These are phyloP conservation scores for Bombus waltoni DNA, from an alignment of 1,140 invertebrate species.

Conservation along the genomic window DNA sequence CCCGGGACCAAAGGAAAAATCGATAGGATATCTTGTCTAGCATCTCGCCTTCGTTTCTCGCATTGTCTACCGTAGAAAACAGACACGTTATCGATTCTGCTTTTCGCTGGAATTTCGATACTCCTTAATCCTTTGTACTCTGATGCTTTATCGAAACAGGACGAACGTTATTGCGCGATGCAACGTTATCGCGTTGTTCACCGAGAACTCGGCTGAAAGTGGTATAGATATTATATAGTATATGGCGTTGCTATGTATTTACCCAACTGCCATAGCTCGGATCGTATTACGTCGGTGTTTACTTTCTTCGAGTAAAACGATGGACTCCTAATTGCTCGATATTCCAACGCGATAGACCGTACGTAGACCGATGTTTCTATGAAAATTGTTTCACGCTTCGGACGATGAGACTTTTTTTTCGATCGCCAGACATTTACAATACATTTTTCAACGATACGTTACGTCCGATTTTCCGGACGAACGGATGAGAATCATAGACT, in stretches of 20 bases:
- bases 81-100: conserved; percentile 15
- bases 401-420: too few species aligned
- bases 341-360: too few species aligned
- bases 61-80: conserved; percentile 9
- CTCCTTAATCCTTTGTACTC: conserved; percentile 25
- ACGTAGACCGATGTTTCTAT: too few species aligned
- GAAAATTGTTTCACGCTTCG: too few species aligned
- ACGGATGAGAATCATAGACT: rapidly evolving
- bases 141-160: background rate
- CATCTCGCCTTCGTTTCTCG: conserved; percentile 25
- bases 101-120: conserved; percentile 23
- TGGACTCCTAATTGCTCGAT: too few species aligned
- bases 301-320: too few species aligned
- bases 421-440: background rate
- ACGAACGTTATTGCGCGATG: background rate
- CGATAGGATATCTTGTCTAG: conserved; percentile 26
- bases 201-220: too few species aligned
- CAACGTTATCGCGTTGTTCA: background rate
- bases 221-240: too few species aligned
- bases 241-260: too few species aligned
- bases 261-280: background rate
- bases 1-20: background rate
- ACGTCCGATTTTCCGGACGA: background rate
- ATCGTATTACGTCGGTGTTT: background rate
- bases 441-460: background rate